Evolutionary conservation across 2,797 vertebrate genomes (phyloP).

Genomic region (Typhlichthys eigenmanni): DNA sequence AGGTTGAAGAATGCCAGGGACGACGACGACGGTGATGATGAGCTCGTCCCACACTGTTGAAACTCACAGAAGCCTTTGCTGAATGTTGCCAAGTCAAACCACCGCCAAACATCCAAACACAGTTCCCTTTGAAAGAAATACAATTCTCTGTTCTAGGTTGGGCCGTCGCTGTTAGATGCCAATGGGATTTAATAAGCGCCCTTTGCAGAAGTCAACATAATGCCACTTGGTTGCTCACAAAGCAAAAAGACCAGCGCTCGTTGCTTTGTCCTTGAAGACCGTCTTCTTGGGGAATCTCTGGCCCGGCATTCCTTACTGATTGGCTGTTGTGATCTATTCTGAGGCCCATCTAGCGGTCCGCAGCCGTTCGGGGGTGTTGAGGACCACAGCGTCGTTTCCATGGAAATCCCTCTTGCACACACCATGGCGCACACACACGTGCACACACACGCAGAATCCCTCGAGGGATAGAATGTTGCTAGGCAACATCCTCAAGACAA

Average conservation of each 20-base stretch:
- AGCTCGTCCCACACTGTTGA: conserved; percentile 23
- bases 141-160: conserved; percentile 35
- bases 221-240: conserved; percentile 26
- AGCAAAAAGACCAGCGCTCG: conserved; percentile 37
- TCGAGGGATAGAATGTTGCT: conserved; percentile 66
- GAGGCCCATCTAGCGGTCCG: conserved; percentile 27
- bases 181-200: conserved; percentile 30
- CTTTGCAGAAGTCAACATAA: conserved; percentile 29
- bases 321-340: conserved; percentile 16
- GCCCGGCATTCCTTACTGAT: conserved; percentile 18
- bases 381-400: conserved; percentile 56
- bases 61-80: conserved; percentile 9
- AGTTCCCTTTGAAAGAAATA: conserved; percentile 31
- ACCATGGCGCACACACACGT: conserved; percentile 5
- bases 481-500: conserved; percentile 62
- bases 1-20: conserved; percentile 13
- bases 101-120: conserved; percentile 30
- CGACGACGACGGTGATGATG: conserved; percentile 13
- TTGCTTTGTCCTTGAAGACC: conserved; percentile 35
- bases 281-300: too few relatives aligned
- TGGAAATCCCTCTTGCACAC: conserved; percentile 55
- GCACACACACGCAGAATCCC: conserved; percentile 26
- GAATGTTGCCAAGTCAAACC: conserved; percentile 36
- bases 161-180: conserved; percentile 29
- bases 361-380: conserved; percentile 9